Percentiles rank a stretch among this genome's conserved stretches.
Evolutionary conservation across 1,140 invertebrate genomes (phyloP).

Genomic region (Pseudobourletiella spinata): DNA sequence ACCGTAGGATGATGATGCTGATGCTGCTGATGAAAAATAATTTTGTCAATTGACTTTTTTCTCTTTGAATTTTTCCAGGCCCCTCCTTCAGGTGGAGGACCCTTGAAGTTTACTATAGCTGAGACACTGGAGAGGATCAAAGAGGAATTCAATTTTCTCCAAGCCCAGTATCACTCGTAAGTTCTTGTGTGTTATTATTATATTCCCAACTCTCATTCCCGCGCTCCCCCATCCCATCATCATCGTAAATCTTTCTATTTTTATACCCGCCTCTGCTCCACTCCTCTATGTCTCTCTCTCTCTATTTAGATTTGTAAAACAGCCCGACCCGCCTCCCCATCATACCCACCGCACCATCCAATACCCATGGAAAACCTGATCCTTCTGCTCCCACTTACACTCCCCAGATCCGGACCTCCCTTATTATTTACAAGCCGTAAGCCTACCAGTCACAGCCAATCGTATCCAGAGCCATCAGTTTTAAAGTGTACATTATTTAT

Average conservation of each 20-base stretch:
- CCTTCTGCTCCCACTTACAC: too few species aligned
- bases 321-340: too few species aligned
- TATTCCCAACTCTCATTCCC: too few species aligned
- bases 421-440: too few species aligned
- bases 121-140: conserved; percentile 97
- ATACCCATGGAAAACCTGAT: too few species aligned
- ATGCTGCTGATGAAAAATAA: not conserved
- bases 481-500: too few species aligned
- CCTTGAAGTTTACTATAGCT: conserved; percentile 90
- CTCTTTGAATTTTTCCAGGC: conserved; percentile 52
- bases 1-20: not conserved
- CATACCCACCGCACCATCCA: too few species aligned
- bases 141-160: conserved; percentile 97
- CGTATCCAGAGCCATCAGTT: too few species aligned
- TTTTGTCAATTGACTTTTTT: not conserved
- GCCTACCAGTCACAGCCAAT: too few species aligned
- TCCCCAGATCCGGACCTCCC: too few species aligned
- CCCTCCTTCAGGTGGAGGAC: conserved; percentile 74
- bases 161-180: conserved; percentile 98
- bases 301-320: too few species aligned
- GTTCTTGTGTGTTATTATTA: conserved; percentile 41
- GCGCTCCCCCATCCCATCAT: too few species aligned
- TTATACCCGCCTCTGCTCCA: not conserved
- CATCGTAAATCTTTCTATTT: not conserved
- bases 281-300: not conserved